Evolutionary conservation across 2,888 invertebrate genomes (phyloP).

Genomic region (Coelopa pilipes): DNA sequence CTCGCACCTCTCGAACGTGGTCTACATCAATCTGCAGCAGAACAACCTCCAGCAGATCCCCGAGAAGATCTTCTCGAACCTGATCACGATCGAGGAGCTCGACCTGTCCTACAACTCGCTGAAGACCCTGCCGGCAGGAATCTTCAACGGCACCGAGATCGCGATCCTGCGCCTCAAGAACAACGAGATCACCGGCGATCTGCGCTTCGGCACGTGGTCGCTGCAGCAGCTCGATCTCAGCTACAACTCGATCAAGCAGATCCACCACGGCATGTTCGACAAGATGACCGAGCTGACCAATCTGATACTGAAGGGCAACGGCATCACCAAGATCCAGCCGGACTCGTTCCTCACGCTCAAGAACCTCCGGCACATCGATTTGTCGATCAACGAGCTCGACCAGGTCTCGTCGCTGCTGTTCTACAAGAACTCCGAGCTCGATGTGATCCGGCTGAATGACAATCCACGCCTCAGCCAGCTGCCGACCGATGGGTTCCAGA

Average conservation of each 20-base stretch:
- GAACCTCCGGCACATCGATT: slow-evolving; percentile 76
- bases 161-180: slow-evolving; percentile 77
- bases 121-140: slow-evolving; percentile 71
- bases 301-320: slow-evolving; percentile 77
- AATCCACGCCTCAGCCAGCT: slow-evolving; percentile 76
- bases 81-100: slow-evolving; percentile 76
- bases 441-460: slow-evolving; percentile 77
- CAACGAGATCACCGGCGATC: slow-evolving; percentile 74
- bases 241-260: slow-evolving; percentile 74
- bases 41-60: slow-evolving; percentile 73
- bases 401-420: slow-evolving; percentile 77
- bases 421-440: slow-evolving; percentile 75
- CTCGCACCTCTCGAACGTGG: slow-evolving; percentile 73
- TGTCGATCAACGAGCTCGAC: slow-evolving; percentile 78
- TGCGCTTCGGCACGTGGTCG: slow-evolving; percentile 72
- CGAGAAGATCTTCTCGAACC: slow-evolving; percentile 69
- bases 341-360: slow-evolving; percentile 76
- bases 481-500: slow-evolving; percentile 75
- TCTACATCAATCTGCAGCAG: slow-evolving; percentile 76
- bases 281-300: slow-evolving; percentile 74
- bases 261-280: slow-evolving; percentile 75
- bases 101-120: slow-evolving; percentile 79
- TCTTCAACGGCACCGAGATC: slow-evolving; percentile 77
- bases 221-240: slow-evolving; percentile 77
- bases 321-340: slow-evolving; percentile 75